phyloP scores from a whole-genome alignment of 2,888 invertebrate species.

The Chrysomela aeneicollis region DNA sequence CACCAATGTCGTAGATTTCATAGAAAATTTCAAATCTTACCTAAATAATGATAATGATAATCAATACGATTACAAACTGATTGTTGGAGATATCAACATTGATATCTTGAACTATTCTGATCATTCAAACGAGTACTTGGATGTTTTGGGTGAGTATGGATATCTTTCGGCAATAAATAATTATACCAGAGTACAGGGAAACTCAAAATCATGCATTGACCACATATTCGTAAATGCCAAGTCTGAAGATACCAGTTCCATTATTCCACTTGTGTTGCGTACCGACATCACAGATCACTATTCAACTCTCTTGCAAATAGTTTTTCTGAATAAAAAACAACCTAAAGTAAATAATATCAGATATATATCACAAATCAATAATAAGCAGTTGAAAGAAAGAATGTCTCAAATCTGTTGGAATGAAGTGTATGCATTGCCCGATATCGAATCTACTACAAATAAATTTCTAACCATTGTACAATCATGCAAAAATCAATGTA shows the following conservation, averaged over 20 bases:
- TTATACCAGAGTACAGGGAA: slow-evolving; percentile 10
- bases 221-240: slow-evolving; percentile 5
- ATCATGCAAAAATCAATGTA: no score
- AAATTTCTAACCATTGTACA: no score
- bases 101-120: slow-evolving; percentile 13
- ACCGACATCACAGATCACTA: slow-evolving; percentile 7
- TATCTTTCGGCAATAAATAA: slow-evolving; percentile 13
- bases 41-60: slow-evolving; percentile 9
- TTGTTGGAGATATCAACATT: slow-evolving; percentile 12
- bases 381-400: neutral
- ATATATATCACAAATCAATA: slow-evolving; percentile 3
- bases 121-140: slow-evolving; percentile 1
- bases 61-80: neutral
- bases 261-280: neutral
- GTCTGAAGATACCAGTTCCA: slow-evolving; percentile 1
- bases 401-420: neutral
- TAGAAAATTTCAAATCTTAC: slow-evolving; percentile 2
- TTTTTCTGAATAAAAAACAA: neutral
- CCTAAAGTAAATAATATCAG: neutral
- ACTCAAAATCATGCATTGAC: slow-evolving; percentile 6
- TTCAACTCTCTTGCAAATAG: slow-evolving; percentile 2
- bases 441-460: no score
- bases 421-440: neutral
- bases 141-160: slow-evolving; percentile 6
- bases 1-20: slow-evolving; percentile 13